These are phyloP conservation scores for Ascidia mentula DNA, from an alignment of 23 tunicate species.

Conservation along the genomic window DNA sequence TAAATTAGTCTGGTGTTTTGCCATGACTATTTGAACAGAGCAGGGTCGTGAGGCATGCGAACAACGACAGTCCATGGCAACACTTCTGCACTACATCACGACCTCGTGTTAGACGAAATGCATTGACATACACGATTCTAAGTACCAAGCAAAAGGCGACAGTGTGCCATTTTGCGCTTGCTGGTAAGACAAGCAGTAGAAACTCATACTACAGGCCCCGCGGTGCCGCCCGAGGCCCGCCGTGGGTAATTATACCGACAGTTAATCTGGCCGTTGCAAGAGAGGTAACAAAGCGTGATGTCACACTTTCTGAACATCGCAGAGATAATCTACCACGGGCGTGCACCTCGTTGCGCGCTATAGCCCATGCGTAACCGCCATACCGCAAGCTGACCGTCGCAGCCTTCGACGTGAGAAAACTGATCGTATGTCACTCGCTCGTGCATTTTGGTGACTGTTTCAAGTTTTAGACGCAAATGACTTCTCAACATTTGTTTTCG, in stretches of 20 bases:
- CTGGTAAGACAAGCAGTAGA: background rate
- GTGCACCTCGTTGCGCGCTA: background rate
- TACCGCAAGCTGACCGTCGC: background rate
- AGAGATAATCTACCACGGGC: background rate
- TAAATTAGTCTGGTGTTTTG: no score
- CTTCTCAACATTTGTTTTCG: no score
- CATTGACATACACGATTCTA: background rate
- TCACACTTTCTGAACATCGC: background rate
- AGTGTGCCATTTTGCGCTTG: background rate
- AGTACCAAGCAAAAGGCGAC: background rate
- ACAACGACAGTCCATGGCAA: no score
- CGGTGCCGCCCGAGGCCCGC: background rate
- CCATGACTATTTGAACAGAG: no score
- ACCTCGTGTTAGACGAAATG: background rate
- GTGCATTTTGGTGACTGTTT: no score
- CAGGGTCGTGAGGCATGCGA: no score
- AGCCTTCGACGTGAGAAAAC: no score
- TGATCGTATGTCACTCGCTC: no score
- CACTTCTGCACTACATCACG: background rate
- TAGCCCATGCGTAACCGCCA: background rate
- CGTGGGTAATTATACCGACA: slow-evolving; percentile 9
- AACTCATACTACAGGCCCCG: background rate
- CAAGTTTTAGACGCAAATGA: no score
- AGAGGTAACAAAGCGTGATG: background rate
- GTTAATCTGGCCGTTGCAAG: background rate